phyloP scores from a whole-genome alignment of 2,797 vertebrate species.

The Gymnodraco acuticeps region DNA sequence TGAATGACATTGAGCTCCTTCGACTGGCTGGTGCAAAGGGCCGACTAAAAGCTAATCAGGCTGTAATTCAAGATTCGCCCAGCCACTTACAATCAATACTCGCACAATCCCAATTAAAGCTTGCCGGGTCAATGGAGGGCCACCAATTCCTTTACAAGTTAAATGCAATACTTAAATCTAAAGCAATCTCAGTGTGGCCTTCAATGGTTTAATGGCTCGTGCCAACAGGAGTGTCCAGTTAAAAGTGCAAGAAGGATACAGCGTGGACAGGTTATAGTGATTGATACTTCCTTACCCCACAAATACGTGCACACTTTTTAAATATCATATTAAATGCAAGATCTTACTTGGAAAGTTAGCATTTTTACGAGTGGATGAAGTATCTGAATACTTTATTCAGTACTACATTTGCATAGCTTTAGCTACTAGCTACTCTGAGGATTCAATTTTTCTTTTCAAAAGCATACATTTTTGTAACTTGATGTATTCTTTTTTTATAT shows the following conservation, averaged over 20 bases:
- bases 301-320: background rate
- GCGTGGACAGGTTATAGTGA: slow-evolving; percentile 49
- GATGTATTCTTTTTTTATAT: background rate
- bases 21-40: slow-evolving; percentile 65
- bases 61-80: slow-evolving; percentile 83
- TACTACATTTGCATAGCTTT: background rate
- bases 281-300: slow-evolving; percentile 9
- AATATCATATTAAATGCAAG: background rate
- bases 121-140: slow-evolving; percentile 83
- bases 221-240: slow-evolving; percentile 76
- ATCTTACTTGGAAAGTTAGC: background rate
- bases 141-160: slow-evolving; percentile 87
- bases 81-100: slow-evolving; percentile 86
- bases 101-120: slow-evolving; percentile 88
- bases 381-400: background rate
- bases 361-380: background rate
- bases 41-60: slow-evolving; percentile 84
- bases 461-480: background rate
- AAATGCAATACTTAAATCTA: slow-evolving; percentile 87
- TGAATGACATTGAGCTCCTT: slow-evolving; percentile 81
- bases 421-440: background rate
- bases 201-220: slow-evolving; percentile 83
- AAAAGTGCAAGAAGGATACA: slow-evolving; percentile 71
- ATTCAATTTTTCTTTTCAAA: background rate
- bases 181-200: slow-evolving; percentile 83